Conservation (phyloP, 2,888 invertebrate species). For the Amphipoea lucens region DNA sequence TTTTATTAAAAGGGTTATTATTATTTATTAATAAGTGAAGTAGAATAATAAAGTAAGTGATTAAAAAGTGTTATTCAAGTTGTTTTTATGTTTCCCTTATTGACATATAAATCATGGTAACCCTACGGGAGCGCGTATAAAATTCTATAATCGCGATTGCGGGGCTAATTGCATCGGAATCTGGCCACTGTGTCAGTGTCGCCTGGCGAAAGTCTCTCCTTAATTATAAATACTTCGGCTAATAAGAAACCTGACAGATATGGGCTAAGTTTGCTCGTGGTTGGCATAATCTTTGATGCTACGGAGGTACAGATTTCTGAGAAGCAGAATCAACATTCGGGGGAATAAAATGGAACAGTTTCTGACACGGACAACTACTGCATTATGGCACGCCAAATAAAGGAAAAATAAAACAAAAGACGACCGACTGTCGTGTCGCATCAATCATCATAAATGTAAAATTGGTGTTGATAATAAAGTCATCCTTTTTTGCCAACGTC, state of each 20-base stretch:
- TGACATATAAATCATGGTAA: slow-evolving; percentile 44
- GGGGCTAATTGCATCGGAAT: slow-evolving; percentile 74
- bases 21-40: too few species aligned
- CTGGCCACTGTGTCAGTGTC: slow-evolving; percentile 76
- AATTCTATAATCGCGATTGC: slow-evolving; percentile 73
- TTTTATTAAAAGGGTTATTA: too few species aligned
- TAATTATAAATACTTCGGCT: slow-evolving; percentile 61
- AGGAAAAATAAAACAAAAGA: background rate
- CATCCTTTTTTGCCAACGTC: slow-evolving; percentile 38
- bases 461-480: slow-evolving; percentile 16
- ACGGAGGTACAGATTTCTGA: slow-evolving; percentile 4
- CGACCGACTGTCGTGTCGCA: background rate
- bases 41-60: too few species aligned
- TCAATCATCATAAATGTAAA: slow-evolving; percentile 17
- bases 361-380: background rate
- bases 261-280: slow-evolving; percentile 33
- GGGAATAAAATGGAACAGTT: background rate
- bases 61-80: too few species aligned
- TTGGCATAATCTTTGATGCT: slow-evolving; percentile 27
- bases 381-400: background rate
- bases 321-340: background rate
- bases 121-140: slow-evolving; percentile 60
- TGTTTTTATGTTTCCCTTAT: background rate
- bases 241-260: slow-evolving; percentile 57
- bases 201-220: slow-evolving; percentile 68